Conservation (phyloP, 2,888 invertebrate genomes). For the Ethmia dodecea region DNA sequence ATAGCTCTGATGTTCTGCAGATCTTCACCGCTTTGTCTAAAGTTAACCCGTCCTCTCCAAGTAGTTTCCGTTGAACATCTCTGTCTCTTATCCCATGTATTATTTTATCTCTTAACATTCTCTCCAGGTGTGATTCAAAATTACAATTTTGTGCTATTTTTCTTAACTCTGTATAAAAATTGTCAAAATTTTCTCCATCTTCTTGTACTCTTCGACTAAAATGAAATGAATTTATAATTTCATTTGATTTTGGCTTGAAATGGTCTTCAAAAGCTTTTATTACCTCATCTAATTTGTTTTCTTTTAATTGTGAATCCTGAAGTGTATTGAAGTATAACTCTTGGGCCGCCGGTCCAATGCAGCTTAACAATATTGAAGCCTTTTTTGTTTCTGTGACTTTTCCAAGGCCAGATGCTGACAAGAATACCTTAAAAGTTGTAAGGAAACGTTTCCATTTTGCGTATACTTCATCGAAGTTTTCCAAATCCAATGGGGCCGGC, state of each 20-base stretch:
- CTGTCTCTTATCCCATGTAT: neutral
- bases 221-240: neutral
- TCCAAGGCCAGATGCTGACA: neutral
- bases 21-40: neutral
- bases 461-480: neutral
- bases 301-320: neutral
- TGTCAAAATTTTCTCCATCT: neutral
- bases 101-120: neutral
- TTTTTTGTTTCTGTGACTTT: neutral
- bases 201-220: neutral
- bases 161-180: neutral
- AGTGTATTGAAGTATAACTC: neutral
- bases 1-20: neutral
- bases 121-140: neutral
- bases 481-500: neutral
- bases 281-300: neutral
- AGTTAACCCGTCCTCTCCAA: neutral
- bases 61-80: neutral
- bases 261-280: neutral
- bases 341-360: neutral
- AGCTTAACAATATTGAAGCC: neutral
- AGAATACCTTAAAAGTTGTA: neutral
- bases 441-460: neutral
- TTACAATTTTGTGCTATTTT: conserved; percentile 1
- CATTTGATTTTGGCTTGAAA: neutral